Conservation (phyloP, 2,797 vertebrate species). For the Eulemur rubriventer region DNA sequence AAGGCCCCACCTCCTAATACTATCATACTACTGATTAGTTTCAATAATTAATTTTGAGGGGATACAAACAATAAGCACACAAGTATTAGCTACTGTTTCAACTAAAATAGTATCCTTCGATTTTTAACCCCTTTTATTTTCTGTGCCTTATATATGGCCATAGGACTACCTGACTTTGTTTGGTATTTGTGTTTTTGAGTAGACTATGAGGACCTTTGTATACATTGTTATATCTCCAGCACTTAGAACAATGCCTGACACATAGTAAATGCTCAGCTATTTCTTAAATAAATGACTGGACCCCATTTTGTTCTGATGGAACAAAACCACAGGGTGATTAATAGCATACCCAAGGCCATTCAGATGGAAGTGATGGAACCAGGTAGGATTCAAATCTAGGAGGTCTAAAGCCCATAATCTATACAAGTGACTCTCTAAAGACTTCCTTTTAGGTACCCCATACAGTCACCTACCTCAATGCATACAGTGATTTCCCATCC, state of each 20-base stretch:
- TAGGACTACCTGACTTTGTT: background rate
- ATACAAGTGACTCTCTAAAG: background rate
- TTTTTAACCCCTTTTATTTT: background rate
- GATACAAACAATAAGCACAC: background rate
- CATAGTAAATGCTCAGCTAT: background rate
- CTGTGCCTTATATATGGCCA: background rate
- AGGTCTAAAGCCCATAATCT: background rate
- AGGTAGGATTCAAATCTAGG: background rate
- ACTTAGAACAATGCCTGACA: background rate
- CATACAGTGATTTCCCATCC: background rate
- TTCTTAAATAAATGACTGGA: background rate
- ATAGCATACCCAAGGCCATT: background rate
- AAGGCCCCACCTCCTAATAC: background rate
- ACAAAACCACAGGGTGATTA: background rate
- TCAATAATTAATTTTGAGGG: background rate
- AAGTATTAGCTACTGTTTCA: background rate
- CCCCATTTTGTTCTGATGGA: background rate
- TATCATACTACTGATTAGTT: background rate
- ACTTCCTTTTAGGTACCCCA: background rate
- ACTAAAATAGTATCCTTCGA: background rate
- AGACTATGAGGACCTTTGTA: background rate
- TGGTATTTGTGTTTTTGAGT: background rate
- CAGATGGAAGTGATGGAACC: background rate
- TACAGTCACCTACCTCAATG: background rate
- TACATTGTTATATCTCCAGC: background rate